A percentile compares a stretch with the other conserved stretches of the same genome.
These are phyloP conservation scores for Listrodromus nycthemerus DNA, from an alignment of 2,888 invertebrate genomes.

Conservation along the genomic window DNA sequence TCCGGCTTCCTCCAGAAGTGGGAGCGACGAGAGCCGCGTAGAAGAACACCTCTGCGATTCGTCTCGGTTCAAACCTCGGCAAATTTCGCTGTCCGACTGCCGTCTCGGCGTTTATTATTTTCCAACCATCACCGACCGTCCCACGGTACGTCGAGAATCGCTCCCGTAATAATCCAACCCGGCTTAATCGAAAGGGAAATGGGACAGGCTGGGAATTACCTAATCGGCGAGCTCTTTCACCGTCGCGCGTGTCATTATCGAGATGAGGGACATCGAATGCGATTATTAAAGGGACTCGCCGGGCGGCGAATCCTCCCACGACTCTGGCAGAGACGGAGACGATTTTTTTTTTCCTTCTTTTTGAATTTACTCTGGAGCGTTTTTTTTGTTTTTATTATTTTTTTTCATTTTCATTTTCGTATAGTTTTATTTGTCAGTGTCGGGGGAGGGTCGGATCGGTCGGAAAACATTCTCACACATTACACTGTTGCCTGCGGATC, in stretches of 20 bases:
- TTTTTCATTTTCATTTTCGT: background rate
- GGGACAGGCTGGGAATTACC: conserved; percentile 22
- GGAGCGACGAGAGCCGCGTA: background rate
- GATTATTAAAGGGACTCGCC: background rate
- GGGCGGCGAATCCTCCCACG: background rate
- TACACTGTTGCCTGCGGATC: conserved; percentile 51
- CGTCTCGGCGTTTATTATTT: conserved; percentile 39
- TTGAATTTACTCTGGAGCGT: conserved; percentile 1
- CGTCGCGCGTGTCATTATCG: conserved; percentile 29
- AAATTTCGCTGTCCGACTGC: conserved; percentile 43
- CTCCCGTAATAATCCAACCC: background rate
- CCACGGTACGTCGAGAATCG: conserved; percentile 12
- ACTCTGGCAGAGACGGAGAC: background rate
- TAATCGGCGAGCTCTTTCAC: conserved; percentile 39
- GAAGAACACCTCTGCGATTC: conserved; percentile 55
- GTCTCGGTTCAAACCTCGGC: conserved; percentile 61
- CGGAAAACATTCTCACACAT: conserved; percentile 61
- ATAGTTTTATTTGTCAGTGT: conserved; percentile 30
- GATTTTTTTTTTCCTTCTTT: conserved; percentile 17
- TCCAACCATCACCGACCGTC: conserved; percentile 1
- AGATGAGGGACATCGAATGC: conserved; percentile 8
- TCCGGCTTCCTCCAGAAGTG: background rate
- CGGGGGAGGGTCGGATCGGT: conserved; percentile 21
- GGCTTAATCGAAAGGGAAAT: conserved; percentile 37
- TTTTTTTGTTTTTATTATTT: background rate